Evolutionary conservation across 2,888 invertebrate genomes (phyloP), one percentile per base, ranked within the genome.

Genomic region (Eupeodes luniger): DNA sequence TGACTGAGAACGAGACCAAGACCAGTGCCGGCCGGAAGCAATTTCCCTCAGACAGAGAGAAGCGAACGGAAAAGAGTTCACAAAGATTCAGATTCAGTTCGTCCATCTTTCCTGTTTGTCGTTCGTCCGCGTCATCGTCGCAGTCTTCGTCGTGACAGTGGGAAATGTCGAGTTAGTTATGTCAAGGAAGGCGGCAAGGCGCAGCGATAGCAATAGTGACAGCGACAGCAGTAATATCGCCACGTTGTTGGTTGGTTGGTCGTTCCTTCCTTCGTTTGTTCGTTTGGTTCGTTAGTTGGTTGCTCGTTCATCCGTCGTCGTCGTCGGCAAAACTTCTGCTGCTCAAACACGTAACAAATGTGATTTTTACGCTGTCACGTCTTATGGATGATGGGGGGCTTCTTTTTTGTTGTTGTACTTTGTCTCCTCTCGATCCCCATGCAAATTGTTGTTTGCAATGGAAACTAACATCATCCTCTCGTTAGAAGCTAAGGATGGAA

Each of bases 21-120:
- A 12, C 14, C 36, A 61, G 7, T n/a, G 34, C 11, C 69, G 64
- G 72, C 84, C 87, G 87, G 87, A 87, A 87, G 84, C 70, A 77
- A 87, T 84, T 87, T 83, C 76, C 87, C 76, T 76, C 76, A 66
- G 86, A 70, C 80, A 87, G 70, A 70, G 79, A 40, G 62, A 77
- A 53, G 77, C 55, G 16, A 80, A 75, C 83, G 83, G 77, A 80
- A 79, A 83, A 77, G 76, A 80, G 80, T 76, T 61, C 84, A 72
- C 40, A 9, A 40, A 40, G 40, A 40, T 40, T 40, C 57, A 74
- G 19, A 67, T 34, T 36, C 27, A 64, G 64, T 64, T 27, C 51
- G 66, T 70, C 76, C 70, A 47, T 72, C 61, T 53, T 83, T 75
- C 51, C 74, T 36, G 19, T 72, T 67, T 12, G 47, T 47, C 10